These are phyloP conservation scores for Coenobita brevimanus DNA, from an alignment of 1,140 invertebrate genomes.

Conservation along the genomic window DNA sequence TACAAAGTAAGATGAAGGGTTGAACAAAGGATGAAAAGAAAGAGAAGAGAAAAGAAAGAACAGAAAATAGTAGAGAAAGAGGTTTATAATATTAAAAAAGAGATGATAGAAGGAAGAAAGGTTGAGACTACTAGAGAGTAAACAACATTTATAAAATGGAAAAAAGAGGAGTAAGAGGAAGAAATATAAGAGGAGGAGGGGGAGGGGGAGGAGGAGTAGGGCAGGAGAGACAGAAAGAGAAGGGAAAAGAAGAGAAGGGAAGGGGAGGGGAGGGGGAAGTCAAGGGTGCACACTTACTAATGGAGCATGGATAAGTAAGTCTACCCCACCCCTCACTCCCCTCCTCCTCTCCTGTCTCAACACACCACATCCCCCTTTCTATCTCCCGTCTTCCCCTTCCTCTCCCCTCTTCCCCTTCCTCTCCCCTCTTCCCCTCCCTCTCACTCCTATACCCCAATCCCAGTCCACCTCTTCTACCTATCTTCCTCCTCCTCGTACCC, in stretches of 20 bases:
- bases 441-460: background rate
- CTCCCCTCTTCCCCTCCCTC: background rate
- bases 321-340: no score
- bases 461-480: background rate
- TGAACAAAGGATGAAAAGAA: no score
- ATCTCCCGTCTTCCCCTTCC: background rate
- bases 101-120: background rate
- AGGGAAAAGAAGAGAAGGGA: background rate
- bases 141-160: constrained; percentile 1
- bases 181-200: background rate
- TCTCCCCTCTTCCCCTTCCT: background rate
- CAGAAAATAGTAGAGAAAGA: no score
- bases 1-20: no score
- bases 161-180: background rate
- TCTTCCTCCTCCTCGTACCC: background rate
- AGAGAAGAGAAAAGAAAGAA: no score
- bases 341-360: no score
- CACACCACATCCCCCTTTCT: background rate
- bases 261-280: background rate
- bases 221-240: constrained; percentile 3
- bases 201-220: background rate
- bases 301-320: no score
- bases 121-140: background rate
- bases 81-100: no score
- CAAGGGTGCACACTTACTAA: constrained; percentile 23